A percentile compares a stretch with the other conserved stretches of the same genome.
These are phyloP conservation scores for Misgurnus mizolepis DNA, from an alignment of 2,113 vertebrate genomes.

Conservation along the genomic window DNA sequence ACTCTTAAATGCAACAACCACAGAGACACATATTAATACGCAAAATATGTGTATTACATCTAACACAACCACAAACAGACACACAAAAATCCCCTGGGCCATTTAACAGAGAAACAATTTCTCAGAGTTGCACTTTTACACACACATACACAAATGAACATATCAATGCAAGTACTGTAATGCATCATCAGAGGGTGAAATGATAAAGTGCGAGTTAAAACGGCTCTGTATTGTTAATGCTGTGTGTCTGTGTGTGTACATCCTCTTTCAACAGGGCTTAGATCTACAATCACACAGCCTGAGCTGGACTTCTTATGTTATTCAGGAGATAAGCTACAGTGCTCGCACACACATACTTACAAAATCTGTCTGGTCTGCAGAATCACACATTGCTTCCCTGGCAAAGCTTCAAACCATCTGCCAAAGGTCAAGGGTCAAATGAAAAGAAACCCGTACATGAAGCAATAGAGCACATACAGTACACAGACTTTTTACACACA, in stretches of 20 bases:
- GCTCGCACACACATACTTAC: constrained; percentile 38
- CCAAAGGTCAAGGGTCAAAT: constrained; percentile 56
- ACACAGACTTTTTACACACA: constrained; percentile 7
- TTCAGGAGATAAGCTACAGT: constrained; percentile 45
- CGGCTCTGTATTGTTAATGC: constrained; percentile 27
- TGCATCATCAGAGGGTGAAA: constrained; percentile 27
- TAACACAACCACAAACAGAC: constrained; percentile 5
- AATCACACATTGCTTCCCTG: constrained; percentile 53
- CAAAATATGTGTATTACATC: neutral
- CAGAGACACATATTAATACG: neutral
- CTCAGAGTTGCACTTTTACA: neutral
- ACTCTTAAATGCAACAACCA: neutral
- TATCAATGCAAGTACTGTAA: constrained; percentile 6
- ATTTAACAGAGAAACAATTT: constrained; percentile 16
- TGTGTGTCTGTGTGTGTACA: neutral
- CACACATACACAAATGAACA: constrained; percentile 30
- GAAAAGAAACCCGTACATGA: constrained; percentile 54
- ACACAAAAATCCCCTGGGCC: constrained; percentile 6
- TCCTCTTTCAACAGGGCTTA: constrained; percentile 10
- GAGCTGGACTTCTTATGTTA: constrained; percentile 32
- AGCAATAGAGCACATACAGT: constrained; percentile 26
- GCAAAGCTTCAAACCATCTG: constrained; percentile 60
- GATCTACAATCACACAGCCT: constrained; percentile 51
- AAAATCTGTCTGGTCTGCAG: constrained; percentile 58
- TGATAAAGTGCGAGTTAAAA: constrained; percentile 22